These are phyloP conservation scores for Musca vetustissima DNA, from an alignment of 1,140 invertebrate species.

Conservation along the genomic window DNA sequence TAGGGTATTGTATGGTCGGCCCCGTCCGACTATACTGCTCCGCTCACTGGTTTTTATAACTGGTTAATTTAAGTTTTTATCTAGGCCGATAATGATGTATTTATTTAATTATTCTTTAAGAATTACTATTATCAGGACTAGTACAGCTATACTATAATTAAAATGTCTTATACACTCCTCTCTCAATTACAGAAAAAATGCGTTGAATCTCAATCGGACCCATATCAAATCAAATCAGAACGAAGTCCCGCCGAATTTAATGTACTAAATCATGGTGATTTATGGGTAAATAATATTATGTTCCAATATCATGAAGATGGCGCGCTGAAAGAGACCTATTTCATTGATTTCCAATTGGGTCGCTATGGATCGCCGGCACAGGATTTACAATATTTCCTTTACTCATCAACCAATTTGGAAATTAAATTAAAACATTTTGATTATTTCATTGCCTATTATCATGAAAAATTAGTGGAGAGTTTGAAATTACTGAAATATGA, in stretches of 20 bases:
- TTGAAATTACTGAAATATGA: slow-evolving; percentile 34
- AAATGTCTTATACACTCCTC: neutral
- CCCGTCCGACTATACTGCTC: no score
- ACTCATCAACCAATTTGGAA: slow-evolving; percentile 34
- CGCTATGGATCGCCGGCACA: slow-evolving; percentile 44
- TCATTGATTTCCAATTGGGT: slow-evolving; percentile 48
- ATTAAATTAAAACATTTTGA: slow-evolving; percentile 35
- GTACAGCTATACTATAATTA: no score
- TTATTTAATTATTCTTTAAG: no score
- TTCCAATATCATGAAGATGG: slow-evolving; percentile 56
- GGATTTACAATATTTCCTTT: slow-evolving; percentile 47
- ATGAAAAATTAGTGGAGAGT: slow-evolving; percentile 32
- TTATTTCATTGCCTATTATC: slow-evolving; percentile 43
- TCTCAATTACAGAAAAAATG: neutral
- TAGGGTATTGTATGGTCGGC: no score
- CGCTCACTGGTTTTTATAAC: no score
- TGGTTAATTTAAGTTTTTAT: no score
- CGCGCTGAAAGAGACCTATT: slow-evolving; percentile 34
- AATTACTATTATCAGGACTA: no score
- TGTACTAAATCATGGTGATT: slow-evolving; percentile 68
- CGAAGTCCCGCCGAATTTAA: slow-evolving; percentile 53
- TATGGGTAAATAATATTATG: slow-evolving; percentile 69
- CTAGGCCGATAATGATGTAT: no score
- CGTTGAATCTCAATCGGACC: neutral
- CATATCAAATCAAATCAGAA: neutral